Conservation (phyloP, 1,140 invertebrate genomes). For the Magallana gigas region DNA sequence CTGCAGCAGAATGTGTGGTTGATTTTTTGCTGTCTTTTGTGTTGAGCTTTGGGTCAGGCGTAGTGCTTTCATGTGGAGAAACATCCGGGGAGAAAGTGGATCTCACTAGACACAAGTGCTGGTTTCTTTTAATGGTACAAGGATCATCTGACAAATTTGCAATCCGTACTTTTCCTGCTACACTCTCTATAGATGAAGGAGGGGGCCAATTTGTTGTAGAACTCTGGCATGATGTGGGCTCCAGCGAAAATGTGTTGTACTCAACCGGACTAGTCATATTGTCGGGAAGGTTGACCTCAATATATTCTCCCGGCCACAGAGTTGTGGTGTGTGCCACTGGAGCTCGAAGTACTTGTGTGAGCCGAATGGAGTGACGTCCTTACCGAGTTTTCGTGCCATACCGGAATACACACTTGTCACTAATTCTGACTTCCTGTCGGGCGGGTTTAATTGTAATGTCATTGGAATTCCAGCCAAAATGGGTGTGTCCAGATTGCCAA, state of each 20-base stretch:
- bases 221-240: constrained; percentile 27
- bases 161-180: constrained; percentile 55
- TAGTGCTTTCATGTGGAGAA: neutral
- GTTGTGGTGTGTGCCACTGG: constrained; percentile 27
- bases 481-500: constrained; percentile 45
- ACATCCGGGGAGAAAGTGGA: constrained; percentile 4
- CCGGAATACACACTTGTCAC: neutral
- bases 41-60: neutral
- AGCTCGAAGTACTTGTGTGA: constrained; percentile 21
- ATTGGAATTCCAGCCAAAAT: constrained; percentile 53
- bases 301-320: constrained; percentile 47
- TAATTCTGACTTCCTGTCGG: neutral
- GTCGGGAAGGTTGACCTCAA: constrained; percentile 41
- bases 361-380: neutral
- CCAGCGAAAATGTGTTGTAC: constrained; percentile 9
- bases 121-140: constrained; percentile 46
- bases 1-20: constrained; percentile 3
- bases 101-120: constrained; percentile 57
- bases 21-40: neutral
- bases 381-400: constrained; percentile 9
- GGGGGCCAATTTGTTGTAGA: constrained; percentile 33
- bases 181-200: constrained; percentile 35
- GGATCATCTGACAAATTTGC: constrained; percentile 54
- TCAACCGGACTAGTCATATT: neutral
- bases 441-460: constrained; percentile 45